Evolutionary conservation across 1,140 invertebrate species (phyloP), one percentile per base, ranked within the genome.

Genomic region (Ips nitidus): DNA sequence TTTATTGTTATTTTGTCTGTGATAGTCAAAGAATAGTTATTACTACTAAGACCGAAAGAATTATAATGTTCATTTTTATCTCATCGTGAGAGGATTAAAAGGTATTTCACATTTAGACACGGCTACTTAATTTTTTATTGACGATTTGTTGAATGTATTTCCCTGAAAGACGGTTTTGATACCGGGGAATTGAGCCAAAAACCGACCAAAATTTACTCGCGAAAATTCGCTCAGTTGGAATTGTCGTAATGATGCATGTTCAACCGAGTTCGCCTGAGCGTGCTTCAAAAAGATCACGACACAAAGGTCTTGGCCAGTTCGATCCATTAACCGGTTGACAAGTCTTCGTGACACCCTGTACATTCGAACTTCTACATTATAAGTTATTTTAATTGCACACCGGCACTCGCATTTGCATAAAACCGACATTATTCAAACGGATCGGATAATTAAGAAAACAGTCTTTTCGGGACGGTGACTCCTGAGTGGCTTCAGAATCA

Each of bases 381-480:
- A 69, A 69, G 66, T 58, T 61, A 69, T 69, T 69, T 69, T 69
- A 69, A 69, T 69, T 69, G 66, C 59, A 45, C 58, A 69, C 43
- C 63, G 45, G 7, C 55, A 39, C 59, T 67, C 47, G 57, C 22
- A 69, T 69, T 69, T 69, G 66, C 66, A 69, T 69, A 62, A 69
- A 69, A 59, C 50, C 22, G 40, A 40, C 58, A 69, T 69, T 69
- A 69, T 61, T 60, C 66, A 61, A 67, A 58, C 57, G 57, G 59
- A 58, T 52, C 40, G 38, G 52, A 61, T 69, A 69, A 69, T 69
- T 69, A 69, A 69, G 58, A 52, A 60, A 52, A 66, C 61, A 45
- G 50, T 52, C 45, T 61, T 22, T 63, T 63, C 61, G 45, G 38
- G 47, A 63, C 50, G 45, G 61, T 63, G 43, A 63, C 45, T 41